phyloP scores from a whole-genome alignment of 2,113 vertebrate genomes.

The Channa maculata region DNA sequence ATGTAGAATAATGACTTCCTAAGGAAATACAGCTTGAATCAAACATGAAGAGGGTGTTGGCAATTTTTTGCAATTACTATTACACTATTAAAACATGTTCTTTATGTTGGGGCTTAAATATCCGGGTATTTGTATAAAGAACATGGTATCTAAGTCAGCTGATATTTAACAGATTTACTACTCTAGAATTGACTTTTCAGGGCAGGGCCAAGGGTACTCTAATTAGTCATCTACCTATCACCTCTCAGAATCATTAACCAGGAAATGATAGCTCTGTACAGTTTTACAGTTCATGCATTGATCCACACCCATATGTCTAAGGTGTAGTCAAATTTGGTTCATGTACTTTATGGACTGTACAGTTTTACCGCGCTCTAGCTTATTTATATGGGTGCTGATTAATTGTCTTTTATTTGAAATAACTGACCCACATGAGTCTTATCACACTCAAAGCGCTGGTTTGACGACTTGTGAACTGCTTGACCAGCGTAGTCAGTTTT shows the following conservation, averaged over 20 bases:
- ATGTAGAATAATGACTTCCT: conserved; percentile 43
- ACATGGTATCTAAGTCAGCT: conserved; percentile 5
- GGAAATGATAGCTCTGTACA: conserved; percentile 19
- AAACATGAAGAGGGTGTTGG: not conserved
- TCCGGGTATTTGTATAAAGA: not conserved
- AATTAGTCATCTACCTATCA: conserved; percentile 67
- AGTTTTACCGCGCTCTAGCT: not conserved
- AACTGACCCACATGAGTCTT: conserved; percentile 27
- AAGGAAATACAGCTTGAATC: not conserved
- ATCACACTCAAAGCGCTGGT: conserved; percentile 25
- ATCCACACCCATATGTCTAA: conserved; percentile 55
- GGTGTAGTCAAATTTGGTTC: conserved; percentile 40
- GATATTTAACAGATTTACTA: conserved; percentile 32
- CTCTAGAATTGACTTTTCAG: conserved; percentile 12
- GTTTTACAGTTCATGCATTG: conserved; percentile 51
- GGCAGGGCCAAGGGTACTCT: conserved; percentile 17
- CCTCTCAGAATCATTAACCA: conserved; percentile 74
- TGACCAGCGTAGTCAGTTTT: conserved; percentile 11
- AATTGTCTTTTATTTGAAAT: conserved; percentile 37
- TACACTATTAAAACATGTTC: not conserved
- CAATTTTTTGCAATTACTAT: not conserved
- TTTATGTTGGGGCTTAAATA: not conserved
- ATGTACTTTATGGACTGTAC: not conserved
- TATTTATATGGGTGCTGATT: conserved; percentile 65
- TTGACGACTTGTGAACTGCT: conserved; percentile 41